These are phyloP conservation scores for Leptobrachium ailaonicum DNA, from an alignment of 2,113 vertebrate species.

Conservation along the genomic window DNA sequence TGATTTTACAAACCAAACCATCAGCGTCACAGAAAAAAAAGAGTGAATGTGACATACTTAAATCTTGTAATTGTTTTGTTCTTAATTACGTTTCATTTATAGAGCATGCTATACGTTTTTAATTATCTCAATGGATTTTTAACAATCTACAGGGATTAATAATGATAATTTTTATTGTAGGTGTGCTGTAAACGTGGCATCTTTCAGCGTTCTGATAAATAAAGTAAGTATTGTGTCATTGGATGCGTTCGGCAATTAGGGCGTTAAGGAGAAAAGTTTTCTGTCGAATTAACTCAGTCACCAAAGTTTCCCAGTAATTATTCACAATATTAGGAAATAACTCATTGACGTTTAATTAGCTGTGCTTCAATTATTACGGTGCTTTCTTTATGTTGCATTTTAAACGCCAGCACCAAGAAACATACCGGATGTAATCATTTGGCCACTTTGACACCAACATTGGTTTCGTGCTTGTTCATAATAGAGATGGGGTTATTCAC, in stretches of 20 bases:
- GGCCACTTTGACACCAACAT: slow-evolving; percentile 3
- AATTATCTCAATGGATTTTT: neutral
- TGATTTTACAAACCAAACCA: no score
- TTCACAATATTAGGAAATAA: slow-evolving; percentile 21
- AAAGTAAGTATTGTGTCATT: no score
- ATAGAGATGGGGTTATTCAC: no score
- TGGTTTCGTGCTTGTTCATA: neutral
- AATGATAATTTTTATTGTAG: no score
- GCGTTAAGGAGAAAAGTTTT: slow-evolving; percentile 1
- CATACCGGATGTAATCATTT: slow-evolving; percentile 19
- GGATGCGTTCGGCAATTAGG: neutral
- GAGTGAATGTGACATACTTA: no score
- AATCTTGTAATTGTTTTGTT: no score
- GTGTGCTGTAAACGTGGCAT: no score
- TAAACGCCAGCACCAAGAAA: slow-evolving; percentile 27
- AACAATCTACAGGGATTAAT: neutral
- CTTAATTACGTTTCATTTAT: no score
- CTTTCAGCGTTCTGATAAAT: no score
- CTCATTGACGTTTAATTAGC: slow-evolving; percentile 22
- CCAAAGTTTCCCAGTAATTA: slow-evolving; percentile 12
- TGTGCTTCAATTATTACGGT: neutral
- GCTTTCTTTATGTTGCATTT: slow-evolving; percentile 19
- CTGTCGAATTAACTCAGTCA: slow-evolving; percentile 1
- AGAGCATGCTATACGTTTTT: neutral
- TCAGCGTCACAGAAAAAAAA: no score